A percentile compares a stretch with the other conserved stretches of the same genome.
These are phyloP conservation scores for Athripsodes cinereus DNA, from an alignment of 2,888 invertebrate species.

Conservation along the genomic window DNA sequence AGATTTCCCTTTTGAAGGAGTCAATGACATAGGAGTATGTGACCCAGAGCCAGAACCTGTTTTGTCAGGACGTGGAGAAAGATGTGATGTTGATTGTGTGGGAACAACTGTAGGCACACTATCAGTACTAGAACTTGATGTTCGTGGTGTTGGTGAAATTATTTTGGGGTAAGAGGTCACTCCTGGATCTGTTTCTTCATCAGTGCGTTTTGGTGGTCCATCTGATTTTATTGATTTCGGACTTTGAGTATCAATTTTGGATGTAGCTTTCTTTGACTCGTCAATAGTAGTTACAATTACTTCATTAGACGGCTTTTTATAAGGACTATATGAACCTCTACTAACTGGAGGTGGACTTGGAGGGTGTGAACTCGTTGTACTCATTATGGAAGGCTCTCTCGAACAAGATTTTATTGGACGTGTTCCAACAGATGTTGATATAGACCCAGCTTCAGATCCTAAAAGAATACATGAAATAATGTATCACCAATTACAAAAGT, in stretches of 20 bases:
- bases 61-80: constrained; percentile 34
- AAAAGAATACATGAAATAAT: no score
- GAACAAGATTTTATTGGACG: constrained; percentile 33
- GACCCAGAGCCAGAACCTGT: not conserved
- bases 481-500: not conserved
- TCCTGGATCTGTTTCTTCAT: constrained; percentile 4
- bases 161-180: not conserved
- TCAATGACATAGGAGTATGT: not conserved
- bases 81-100: not conserved
- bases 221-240: constrained; percentile 35
- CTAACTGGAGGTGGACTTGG: constrained; percentile 33
- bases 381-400: constrained; percentile 37
- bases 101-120: constrained; percentile 15
- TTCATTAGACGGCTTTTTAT: constrained; percentile 28
- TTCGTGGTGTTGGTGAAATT: constrained; percentile 26
- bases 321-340: constrained; percentile 33
- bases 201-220: not conserved
- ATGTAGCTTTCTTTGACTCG: constrained; percentile 5
- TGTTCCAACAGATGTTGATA: not conserved
- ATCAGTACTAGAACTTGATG: constrained; percentile 26
- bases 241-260: constrained; percentile 34
- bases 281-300: constrained; percentile 31
- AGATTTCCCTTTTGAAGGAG: constrained; percentile 58
- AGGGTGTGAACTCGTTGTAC: constrained; percentile 32
- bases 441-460: not conserved